phyloP scores from a whole-genome alignment of 2,113 vertebrate species.

The Glaucomys volans region DNA sequence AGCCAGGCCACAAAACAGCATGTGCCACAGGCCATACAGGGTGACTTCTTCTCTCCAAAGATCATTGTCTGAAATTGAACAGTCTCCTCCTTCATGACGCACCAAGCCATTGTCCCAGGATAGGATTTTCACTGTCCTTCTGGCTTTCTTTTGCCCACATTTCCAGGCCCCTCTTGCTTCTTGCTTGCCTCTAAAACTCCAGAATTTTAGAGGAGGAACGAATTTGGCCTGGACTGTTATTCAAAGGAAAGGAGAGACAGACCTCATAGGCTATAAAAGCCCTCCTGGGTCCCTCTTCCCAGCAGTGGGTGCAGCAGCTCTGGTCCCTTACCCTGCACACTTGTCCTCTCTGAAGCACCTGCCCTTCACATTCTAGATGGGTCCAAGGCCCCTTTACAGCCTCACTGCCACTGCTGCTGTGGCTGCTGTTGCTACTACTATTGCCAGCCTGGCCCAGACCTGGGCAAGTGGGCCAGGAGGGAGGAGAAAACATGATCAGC shows the following conservation, averaged over 20 bases:
- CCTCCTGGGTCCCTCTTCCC: slow-evolving; percentile 83
- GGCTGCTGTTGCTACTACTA: no score
- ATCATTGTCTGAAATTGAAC: slow-evolving; percentile 77
- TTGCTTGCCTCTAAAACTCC: slow-evolving; percentile 77
- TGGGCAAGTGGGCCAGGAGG: background rate
- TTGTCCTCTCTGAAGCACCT: slow-evolving; percentile 83
- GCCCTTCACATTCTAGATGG: slow-evolving; percentile 88
- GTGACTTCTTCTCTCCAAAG: slow-evolving; percentile 51
- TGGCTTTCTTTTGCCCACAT: background rate
- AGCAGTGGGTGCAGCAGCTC: slow-evolving; percentile 77
- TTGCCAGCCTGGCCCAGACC: background rate
- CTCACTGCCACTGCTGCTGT: background rate
- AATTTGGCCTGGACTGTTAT: slow-evolving; percentile 85
- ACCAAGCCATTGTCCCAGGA: slow-evolving; percentile 70
- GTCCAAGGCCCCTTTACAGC: slow-evolving; percentile 76
- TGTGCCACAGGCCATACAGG: rapidly evolving
- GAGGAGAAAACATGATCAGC: background rate
- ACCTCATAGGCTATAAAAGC: slow-evolving; percentile 84
- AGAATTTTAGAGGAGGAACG: slow-evolving; percentile 83
- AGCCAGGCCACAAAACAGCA: background rate
- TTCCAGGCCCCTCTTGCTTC: slow-evolving; percentile 20
- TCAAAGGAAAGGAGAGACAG: slow-evolving; percentile 85
- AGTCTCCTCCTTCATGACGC: slow-evolving; percentile 71
- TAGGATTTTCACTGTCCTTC: slow-evolving; percentile 55
- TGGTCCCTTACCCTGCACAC: slow-evolving; percentile 83